Percentiles rank a stretch among this genome's conserved stretches.
Conservation (phyloP, 2,113 vertebrate genomes). For the Pelobates fuscus region DNA sequence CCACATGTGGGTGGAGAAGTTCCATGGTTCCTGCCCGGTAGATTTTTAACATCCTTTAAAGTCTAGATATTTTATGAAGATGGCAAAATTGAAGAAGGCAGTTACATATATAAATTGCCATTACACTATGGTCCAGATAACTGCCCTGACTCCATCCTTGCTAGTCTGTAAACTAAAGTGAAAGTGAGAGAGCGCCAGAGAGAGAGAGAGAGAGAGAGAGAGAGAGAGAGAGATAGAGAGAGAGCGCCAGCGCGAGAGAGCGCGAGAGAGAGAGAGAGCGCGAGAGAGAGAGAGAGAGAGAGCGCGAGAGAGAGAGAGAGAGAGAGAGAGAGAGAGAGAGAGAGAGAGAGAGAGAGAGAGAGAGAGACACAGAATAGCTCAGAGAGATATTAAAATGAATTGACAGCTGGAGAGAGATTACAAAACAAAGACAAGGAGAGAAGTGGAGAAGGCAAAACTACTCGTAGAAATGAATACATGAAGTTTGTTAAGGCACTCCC, state of each 20-base stretch:
- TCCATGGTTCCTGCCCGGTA: slow-evolving; percentile 25
- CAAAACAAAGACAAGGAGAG: neutral
- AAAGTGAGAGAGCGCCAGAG: slow-evolving; percentile 42
- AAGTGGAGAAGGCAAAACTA: neutral
- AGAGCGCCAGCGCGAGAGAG: no score
- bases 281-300: no score
- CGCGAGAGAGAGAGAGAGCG: no score
- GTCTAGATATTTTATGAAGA: slow-evolving; percentile 9
- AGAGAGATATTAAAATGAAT: neutral
- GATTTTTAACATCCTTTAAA: neutral
- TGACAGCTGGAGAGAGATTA: neutral
- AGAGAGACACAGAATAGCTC: neutral
- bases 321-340: no score
- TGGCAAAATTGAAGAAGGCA: slow-evolving; percentile 6
- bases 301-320: no score
- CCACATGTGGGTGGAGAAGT: slow-evolving; percentile 17
- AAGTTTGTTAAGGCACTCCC: no score
- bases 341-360: no score
- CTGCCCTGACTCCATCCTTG: neutral
- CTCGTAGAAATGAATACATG: no score
- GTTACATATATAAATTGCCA: neutral
- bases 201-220: slow-evolving; percentile 18
- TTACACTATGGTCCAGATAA: neutral
- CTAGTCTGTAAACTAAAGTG: slow-evolving; percentile 25
- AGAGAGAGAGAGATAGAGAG: slow-evolving; percentile 19